Percentiles rank a stretch among this genome's conserved stretches.
phyloP scores from a whole-genome alignment of 2,888 invertebrate species.

The Bugula neritina region DNA sequence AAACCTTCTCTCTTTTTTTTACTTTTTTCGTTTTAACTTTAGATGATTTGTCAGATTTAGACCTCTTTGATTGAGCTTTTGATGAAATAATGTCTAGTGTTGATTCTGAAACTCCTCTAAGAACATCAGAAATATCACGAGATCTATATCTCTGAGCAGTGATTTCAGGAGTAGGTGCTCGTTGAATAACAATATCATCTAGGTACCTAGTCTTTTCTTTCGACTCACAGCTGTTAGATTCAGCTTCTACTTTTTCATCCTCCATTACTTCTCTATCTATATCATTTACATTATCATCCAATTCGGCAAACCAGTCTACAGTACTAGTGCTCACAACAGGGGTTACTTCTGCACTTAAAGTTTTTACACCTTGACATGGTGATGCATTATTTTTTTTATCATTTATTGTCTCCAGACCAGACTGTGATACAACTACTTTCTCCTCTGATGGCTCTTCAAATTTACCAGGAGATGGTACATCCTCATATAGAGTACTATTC shows the following conservation, averaged over 20 bases:
- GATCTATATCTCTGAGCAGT: constrained; percentile 24
- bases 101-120: too few relatives aligned
- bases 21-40: too few relatives aligned
- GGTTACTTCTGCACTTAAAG: neutral
- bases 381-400: neutral
- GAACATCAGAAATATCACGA: neutral
- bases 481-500: constrained; percentile 10
- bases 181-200: neutral
- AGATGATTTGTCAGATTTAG: too few relatives aligned
- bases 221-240: neutral
- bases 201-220: neutral
- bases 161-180: constrained; percentile 6
- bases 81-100: too few relatives aligned
- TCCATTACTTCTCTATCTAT: neutral
- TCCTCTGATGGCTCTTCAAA: neutral
- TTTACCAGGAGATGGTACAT: constrained; percentile 14
- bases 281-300: neutral
- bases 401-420: neutral
- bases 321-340: neutral
- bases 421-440: too few relatives aligned
- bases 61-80: too few relatives aligned
- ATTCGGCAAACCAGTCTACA: constrained; percentile 1
- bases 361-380: neutral
- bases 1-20: too few relatives aligned
- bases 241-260: neutral